Base-by-base conservation (phyloP, 2,888 invertebrate species). In the Ecdyonurus torrentis region DNA sequence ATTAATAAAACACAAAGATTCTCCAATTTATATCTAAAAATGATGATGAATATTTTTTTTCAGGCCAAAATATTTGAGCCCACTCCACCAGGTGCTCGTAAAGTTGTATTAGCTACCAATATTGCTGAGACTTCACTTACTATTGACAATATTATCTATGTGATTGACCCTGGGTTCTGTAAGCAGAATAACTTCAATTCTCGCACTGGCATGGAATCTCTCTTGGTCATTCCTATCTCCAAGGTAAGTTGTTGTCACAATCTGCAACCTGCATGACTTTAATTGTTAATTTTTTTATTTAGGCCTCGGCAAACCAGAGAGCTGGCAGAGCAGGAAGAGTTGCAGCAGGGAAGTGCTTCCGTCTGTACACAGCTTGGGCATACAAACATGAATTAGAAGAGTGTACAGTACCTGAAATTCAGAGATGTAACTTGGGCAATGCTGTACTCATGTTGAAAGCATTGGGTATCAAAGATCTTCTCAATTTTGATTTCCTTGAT, bases 131-230 rank as follows among this genome's bases (percentile, higher is more conserved):
- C 99, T 0, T 98, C 98, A 1, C 78, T 99, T 37, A 99, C 99
- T 0, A 99, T 99, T 69, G 98, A 99, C 73, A 98, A 98, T 70
- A 99, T 99, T 67, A 87, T 94, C 65, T 99, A 95, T 76, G 99
- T 99, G 0, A 96, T 99, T 68, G 99, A 99, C 78, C 96, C 98
- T n/a, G 99, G 99, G 0, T 99, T 97, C 78, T 93, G 94, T 59
- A 99, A 99, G 74, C 97, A 98, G 76, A 98, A 98, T 73, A 95
- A 96, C 76, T 99, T 96, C 72, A 91, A 98, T 77, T 95, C 98
- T 0, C 82, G 94, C 68, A 96, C 96, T 1, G 98, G 98, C 23
- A 98, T 99, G 92, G 98, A 99, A 73, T 96, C 96, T 69, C 79
- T 99, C 64, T 91, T 95, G 79, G 95, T 99, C 2, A 95, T 95